Percentiles rank a stretch among this genome's conserved stretches.
These are phyloP conservation scores for Eulemur coronatus DNA, from an alignment of 2,797 vertebrate species.

Conservation along the genomic window DNA sequence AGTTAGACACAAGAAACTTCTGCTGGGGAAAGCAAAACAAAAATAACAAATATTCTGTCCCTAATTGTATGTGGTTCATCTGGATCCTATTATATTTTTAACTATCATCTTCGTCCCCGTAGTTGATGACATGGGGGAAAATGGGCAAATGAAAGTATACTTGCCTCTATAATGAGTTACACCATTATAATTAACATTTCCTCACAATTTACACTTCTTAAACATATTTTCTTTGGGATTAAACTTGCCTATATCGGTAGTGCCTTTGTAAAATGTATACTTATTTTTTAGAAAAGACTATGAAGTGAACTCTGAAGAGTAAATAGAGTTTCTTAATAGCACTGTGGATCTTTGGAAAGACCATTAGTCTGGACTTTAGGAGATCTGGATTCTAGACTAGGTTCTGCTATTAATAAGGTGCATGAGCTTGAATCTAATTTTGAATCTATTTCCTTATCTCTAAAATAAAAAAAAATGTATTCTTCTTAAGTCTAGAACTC, in stretches of 20 bases:
- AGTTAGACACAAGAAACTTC: constrained; percentile 9
- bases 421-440: not conserved
- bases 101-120: not conserved
- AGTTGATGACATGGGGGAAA: not conserved
- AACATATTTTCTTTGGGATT: not conserved
- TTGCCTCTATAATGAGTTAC: not conserved
- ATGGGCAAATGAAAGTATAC: constrained; percentile 4
- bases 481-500: not conserved
- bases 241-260: not conserved
- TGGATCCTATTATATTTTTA: not conserved
- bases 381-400: not conserved
- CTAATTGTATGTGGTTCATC: not conserved
- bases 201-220: constrained; percentile 25
- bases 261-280: not conserved
- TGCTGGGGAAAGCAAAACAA: constrained; percentile 1
- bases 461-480: not conserved
- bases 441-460: not conserved
- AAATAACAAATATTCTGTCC: not conserved
- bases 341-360: constrained; percentile 6
- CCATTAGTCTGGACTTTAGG: not conserved
- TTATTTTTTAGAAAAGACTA: constrained; percentile 18
- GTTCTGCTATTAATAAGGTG: not conserved
- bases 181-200: constrained; percentile 13
- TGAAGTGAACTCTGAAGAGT: not conserved
- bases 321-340: not conserved